These are phyloP conservation scores for Pseudanteris insignis DNA, from an alignment of 2,888 invertebrate species.

Conservation along the genomic window DNA sequence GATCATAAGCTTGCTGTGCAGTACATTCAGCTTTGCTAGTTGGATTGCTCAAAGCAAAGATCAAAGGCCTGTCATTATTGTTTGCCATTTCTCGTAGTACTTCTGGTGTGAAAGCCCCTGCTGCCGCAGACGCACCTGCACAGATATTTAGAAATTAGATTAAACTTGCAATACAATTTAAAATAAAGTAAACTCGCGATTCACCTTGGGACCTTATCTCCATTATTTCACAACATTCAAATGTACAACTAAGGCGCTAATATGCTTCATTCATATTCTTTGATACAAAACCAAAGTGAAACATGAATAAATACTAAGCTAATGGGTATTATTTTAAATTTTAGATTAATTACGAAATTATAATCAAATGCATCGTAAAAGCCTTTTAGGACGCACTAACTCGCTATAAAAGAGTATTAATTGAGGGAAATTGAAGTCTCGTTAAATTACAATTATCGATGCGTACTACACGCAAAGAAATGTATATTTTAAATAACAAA, in stretches of 20 bases:
- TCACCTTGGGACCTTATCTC: not conserved
- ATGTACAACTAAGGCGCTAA: conserved; percentile 1
- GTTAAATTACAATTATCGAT: no score
- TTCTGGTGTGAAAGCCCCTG: conserved; percentile 89
- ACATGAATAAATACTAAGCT: no score
- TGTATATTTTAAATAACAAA: no score
- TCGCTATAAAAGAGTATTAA: no score
- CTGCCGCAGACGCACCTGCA: conserved; percentile 89
- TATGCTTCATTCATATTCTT: no score
- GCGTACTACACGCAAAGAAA: no score
- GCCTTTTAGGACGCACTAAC: no score
- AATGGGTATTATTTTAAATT: no score
- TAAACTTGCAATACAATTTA: conserved; percentile 34
- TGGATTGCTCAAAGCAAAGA: conserved; percentile 98
- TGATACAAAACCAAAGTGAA: no score
- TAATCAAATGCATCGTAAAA: no score
- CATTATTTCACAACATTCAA: conserved; percentile 8
- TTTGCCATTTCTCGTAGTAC: conserved; percentile 87
- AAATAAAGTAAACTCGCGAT: conserved; percentile 27
- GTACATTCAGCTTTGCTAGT: conserved; percentile 98
- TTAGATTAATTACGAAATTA: no score
- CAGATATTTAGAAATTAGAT: conserved; percentile 36
- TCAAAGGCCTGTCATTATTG: conserved; percentile 87
- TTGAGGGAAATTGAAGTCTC: no score
- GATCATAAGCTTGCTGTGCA: conserved; percentile 91